Evolutionary conservation across 2,888 invertebrate genomes (phyloP).

Genomic region (Pollenia labialis): DNA sequence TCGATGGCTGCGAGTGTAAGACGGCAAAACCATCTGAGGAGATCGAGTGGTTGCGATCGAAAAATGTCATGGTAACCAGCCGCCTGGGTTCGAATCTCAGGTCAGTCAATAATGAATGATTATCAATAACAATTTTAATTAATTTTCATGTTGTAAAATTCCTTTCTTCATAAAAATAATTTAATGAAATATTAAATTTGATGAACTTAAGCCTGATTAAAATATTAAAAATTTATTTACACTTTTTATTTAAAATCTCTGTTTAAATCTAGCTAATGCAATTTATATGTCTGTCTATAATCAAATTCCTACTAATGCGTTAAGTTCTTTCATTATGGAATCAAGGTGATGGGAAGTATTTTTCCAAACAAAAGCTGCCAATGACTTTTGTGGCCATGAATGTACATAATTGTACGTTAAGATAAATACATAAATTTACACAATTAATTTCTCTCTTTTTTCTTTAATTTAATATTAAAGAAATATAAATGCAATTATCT

Average conservation of each 20-base stretch:
- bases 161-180: too few species aligned
- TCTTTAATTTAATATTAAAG: background rate
- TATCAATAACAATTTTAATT: too few species aligned
- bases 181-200: too few species aligned
- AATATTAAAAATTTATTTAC: background rate
- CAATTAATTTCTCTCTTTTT: constrained; percentile 11
- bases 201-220: too few species aligned
- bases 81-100: too few species aligned
- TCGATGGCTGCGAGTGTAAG: too few species aligned
- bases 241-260: background rate
- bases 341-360: constrained; percentile 56
- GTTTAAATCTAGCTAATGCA: constrained; percentile 7
- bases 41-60: too few species aligned
- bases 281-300: background rate
- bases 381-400: constrained; percentile 43
- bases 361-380: constrained; percentile 17
- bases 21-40: too few species aligned
- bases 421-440: constrained; percentile 8
- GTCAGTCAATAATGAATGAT: too few species aligned
- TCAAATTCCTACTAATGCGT: constrained; percentile 4
- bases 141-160: too few species aligned
- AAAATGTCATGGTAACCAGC: too few species aligned
- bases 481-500: background rate
- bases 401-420: constrained; percentile 29
- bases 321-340: constrained; percentile 6